Conservation (phyloP, 2,797 vertebrate genomes). For the Peromyscus aztecus region DNA sequence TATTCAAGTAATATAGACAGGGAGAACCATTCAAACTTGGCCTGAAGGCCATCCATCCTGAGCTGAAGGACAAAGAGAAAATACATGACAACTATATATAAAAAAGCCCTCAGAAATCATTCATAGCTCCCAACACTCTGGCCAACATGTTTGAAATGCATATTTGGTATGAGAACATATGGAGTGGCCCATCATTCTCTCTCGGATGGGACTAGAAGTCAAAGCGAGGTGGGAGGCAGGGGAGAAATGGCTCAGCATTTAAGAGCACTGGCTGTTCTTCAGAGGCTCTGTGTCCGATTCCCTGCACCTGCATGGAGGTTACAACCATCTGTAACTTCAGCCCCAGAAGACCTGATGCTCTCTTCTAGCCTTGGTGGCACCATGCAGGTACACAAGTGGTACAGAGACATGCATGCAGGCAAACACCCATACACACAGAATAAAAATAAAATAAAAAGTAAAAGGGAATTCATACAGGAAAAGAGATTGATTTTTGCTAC, state of each 20-base stretch:
- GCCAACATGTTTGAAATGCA: constrained; percentile 32
- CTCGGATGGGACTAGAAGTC: not conserved
- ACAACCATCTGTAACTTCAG: not conserved
- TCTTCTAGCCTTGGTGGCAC: not conserved
- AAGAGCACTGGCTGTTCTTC: not conserved
- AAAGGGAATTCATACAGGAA: not conserved
- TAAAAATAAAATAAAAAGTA: not conserved
- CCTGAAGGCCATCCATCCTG: not conserved
- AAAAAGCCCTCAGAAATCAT: constrained; percentile 1
- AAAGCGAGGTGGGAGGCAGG: not conserved
- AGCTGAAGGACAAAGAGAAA: constrained; percentile 49
- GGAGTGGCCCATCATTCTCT: not conserved
- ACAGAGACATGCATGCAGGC: not conserved
- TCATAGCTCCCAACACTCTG: constrained; percentile 12
- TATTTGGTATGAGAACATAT: constrained; percentile 19
- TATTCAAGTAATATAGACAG: not conserved
- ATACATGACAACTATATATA: not conserved
- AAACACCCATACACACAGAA: not conserved
- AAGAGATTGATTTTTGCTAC: not conserved
- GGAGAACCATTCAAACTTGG: not conserved
- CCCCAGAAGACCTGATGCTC: not conserved
- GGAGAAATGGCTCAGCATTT: not conserved
- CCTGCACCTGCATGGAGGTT: not conserved
- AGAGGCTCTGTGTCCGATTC: not conserved
- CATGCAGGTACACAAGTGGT: not conserved